phyloP scores from a whole-genome alignment of 2,888 invertebrate species.

The Mythimna lalbum region DNA sequence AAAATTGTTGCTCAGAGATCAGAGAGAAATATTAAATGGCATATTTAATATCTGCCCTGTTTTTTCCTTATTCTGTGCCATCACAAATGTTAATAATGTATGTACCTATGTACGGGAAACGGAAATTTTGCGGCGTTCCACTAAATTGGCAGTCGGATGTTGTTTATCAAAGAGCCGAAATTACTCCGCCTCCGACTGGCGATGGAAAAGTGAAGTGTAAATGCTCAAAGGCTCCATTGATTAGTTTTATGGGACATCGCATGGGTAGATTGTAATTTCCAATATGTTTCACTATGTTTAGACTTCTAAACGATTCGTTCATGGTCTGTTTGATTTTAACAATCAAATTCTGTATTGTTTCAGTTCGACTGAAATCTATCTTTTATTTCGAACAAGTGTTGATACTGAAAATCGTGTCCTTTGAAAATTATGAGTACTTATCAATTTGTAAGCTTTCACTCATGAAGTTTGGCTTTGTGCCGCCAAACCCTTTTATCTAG shows the following conservation, averaged over 20 bases:
- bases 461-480: background rate
- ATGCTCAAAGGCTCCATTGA: conserved; percentile 40
- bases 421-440: background rate
- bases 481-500: background rate
- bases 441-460: background rate
- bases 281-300: conserved; percentile 19
- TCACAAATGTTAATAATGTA: conserved; percentile 55
- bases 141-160: conserved; percentile 54
- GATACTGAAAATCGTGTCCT: background rate
- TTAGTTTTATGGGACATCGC: conserved; percentile 44
- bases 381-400: conserved; percentile 1
- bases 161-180: conserved; percentile 47
- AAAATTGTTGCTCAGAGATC: conserved; percentile 81
- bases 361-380: background rate
- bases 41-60: conserved; percentile 72
- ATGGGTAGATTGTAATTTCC: conserved; percentile 27
- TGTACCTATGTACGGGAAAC: conserved; percentile 28
- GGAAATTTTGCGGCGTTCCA: conserved; percentile 45
- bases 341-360: conserved; percentile 7
- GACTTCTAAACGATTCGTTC: conserved; percentile 25
- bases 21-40: conserved; percentile 77
- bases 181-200: conserved; percentile 34
- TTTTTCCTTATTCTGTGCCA: conserved; percentile 55
- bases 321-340: conserved; percentile 20
- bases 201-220: conserved; percentile 34